phyloP scores from a whole-genome alignment of 2,113 vertebrate species.

The Sus scrofa region T2T-Sscrofa CM000814.6:147482501-147483000 shows the following conservation, averaged over 20 bases:
- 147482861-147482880: neutral
- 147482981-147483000: neutral
- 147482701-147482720: neutral
- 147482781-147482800: accelerated
- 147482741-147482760: accelerated
- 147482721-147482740: too few relatives aligned
- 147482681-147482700: neutral
- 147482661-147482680: too few relatives aligned
- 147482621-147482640: neutral
- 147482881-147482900: neutral
- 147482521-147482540: constrained; percentile 93
- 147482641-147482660: accelerated
- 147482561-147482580: neutral
- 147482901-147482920: neutral
- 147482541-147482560: constrained; percentile 88
- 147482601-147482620: accelerated
- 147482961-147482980: neutral
- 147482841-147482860: neutral
- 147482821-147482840: neutral
- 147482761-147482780: neutral
- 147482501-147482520: constrained; percentile 96
- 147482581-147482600: neutral
- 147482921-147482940: too few relatives aligned
- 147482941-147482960: neutral
- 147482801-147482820: neutral